A percentile compares a stretch with the other conserved stretches of the same genome.
Evolutionary conservation across 1,140 invertebrate species (phyloP).

Genomic region (Philopotamus ludificatus): DNA sequence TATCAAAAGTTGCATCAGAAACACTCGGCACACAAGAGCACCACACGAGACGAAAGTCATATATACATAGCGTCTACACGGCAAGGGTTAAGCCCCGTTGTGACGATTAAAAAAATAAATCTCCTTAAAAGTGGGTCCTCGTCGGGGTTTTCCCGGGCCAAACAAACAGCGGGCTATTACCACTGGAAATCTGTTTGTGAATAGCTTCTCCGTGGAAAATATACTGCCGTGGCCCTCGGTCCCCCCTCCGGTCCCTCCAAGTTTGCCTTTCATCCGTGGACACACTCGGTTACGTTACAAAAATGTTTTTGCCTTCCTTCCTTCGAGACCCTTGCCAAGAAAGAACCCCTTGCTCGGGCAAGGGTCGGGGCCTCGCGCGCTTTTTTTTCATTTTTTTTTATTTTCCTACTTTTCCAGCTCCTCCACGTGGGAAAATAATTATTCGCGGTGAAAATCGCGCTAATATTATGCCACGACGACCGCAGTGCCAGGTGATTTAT

Average conservation of each 20-base stretch:
- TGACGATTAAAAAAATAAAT: no score
- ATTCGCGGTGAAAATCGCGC: slow-evolving; percentile 17
- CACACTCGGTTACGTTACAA: slow-evolving; percentile 41
- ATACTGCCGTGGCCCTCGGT: slow-evolving; percentile 7
- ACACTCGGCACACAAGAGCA: no score
- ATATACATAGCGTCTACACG: no score
- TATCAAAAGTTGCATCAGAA: no score
- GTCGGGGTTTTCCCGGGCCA: no score
- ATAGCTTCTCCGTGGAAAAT: slow-evolving; percentile 10
- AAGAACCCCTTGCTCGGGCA: slow-evolving; percentile 26
- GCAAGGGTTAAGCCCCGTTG: no score
- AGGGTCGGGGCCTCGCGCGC: not conserved
- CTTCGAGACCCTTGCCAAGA: slow-evolving; percentile 10
- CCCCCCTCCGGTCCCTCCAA: slow-evolving; percentile 11
- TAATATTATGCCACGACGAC: slow-evolving; percentile 22
- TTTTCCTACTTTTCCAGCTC: not conserved
- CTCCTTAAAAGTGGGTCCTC: no score
- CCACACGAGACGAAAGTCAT: no score
- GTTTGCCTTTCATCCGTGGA: slow-evolving; percentile 32
- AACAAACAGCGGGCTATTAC: not conserved
- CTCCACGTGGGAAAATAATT: slow-evolving; percentile 17
- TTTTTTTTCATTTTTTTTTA: slow-evolving; percentile 7
- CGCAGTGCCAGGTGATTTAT: slow-evolving; percentile 13
- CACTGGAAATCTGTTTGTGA: slow-evolving; percentile 19
- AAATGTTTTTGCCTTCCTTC: slow-evolving; percentile 22